Percentiles rank a stretch among this genome's conserved stretches.
Conservation (phyloP, 2,113 vertebrate genomes). For the Poecile atricapillus region DNA sequence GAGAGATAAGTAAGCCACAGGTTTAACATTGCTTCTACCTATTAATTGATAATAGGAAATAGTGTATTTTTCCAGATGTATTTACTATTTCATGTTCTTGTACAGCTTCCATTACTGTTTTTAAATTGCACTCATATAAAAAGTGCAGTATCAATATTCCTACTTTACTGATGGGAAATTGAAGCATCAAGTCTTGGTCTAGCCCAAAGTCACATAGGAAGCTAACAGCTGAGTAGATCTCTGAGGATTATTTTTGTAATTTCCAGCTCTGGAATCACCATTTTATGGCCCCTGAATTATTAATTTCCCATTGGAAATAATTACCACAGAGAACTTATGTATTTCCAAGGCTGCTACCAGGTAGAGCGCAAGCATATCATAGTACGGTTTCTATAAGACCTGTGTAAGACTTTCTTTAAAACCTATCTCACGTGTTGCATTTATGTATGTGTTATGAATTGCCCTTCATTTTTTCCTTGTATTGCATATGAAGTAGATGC, state of each 20-base stretch:
- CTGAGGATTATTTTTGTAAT: background rate
- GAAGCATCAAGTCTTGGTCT: background rate
- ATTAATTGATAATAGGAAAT: background rate
- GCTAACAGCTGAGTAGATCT: background rate
- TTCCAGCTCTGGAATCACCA: background rate
- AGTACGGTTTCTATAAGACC: background rate
- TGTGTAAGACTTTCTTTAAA: background rate
- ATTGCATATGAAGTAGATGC: background rate
- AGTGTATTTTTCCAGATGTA: background rate
- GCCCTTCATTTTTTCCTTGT: background rate
- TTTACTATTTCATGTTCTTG: background rate
- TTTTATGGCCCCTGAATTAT: background rate
- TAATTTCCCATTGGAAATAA: conserved; percentile 6
- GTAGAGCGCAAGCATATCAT: background rate
- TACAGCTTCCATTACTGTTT: background rate
- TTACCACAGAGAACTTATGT: background rate
- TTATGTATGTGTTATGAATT: background rate
- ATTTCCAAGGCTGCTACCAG: background rate
- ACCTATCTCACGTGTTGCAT: background rate
- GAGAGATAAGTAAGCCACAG: background rate
- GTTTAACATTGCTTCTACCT: background rate
- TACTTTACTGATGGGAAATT: background rate
- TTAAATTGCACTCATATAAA: background rate
- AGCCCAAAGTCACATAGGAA: background rate
- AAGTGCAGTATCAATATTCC: background rate